Base-by-base conservation (phyloP, 1,140 invertebrate species). In the Wiebesia pumilae region DNA sequence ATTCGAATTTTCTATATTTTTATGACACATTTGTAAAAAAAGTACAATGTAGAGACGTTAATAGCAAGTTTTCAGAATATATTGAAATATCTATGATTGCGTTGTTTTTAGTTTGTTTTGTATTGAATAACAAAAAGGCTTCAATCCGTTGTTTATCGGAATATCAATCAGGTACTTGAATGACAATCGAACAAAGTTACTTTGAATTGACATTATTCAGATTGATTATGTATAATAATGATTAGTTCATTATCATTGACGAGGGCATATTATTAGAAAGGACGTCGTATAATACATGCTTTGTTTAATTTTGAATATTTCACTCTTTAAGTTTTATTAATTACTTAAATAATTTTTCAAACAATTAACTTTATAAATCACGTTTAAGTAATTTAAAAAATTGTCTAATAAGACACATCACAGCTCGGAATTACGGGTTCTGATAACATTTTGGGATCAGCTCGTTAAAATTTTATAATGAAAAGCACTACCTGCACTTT, bases 141-240 rank as follows among this genome's bases (percentile, higher is more conserved):
- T 89, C 43, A 83, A 80, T 87, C 83, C 47, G 2, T 30, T 58
- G 21, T 81, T 88, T 89, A 90, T 89, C 86, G 89, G 88, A 90
- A 90, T 89, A 89, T 88, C 89, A 88, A 90, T 89, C 89, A 88
- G 86, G 87, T 85, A 86, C 88, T 89, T 81, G 88, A 89, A 88
- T 87, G 89, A 88, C 85, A 85, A 58, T 38, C 40, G 69, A 87
- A 85, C 87, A 89, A 43, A 58, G 62, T 69, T 69, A 69, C 47
- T 67, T 81, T 47, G 9, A 67, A 69, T 69, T 77, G 73, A 30
- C 40, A 43, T 30, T 47, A 27, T 24, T 80, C n/a, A n/a, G 6
- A 69, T 81, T 43, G 30, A 81, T 81, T 81, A 81, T 65, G 62
- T 33, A 35, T 81, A 67, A 81, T 81, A 0, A 38, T 2, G 19